These are phyloP conservation scores for Molorchus minor DNA, from an alignment of 2,888 invertebrate species.

Conservation along the genomic window DNA sequence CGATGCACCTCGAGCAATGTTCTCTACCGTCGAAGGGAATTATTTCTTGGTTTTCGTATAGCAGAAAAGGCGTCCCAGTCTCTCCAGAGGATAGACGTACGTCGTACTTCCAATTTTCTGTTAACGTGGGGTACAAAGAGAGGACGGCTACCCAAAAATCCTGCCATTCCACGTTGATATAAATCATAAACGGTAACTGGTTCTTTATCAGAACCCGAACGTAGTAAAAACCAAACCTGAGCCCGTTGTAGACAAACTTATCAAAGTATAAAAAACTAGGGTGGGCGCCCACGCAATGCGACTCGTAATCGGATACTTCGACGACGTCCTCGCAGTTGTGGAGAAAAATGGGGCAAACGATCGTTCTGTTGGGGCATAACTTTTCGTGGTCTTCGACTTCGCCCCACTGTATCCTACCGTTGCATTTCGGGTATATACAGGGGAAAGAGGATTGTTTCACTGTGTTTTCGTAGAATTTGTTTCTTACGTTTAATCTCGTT, in stretches of 20 bases:
- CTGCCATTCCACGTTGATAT: not conserved
- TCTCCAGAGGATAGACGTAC: not conserved
- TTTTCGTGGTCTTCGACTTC: not conserved
- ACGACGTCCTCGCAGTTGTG: not conserved
- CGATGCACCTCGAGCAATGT: not conserved
- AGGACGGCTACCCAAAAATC: not conserved
- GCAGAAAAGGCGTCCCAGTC: not conserved
- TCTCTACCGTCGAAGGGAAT: not conserved
- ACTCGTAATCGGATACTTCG: not conserved
- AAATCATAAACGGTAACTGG: not conserved
- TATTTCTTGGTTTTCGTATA: not conserved
- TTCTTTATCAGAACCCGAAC: not conserved
- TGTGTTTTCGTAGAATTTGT: not conserved
- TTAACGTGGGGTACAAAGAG: not conserved
- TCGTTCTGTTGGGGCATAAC: not conserved
- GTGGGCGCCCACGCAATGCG: not conserved
- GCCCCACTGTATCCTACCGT: not conserved
- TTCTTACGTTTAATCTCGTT: not conserved
- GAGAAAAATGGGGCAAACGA: not conserved
- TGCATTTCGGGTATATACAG: constrained; percentile 1
- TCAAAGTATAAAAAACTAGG: not conserved
- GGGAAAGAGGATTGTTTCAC: not conserved
- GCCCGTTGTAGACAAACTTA: not conserved
- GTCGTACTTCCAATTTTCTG: not conserved
- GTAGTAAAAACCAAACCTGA: not conserved